Conservation (phyloP, 2,888 invertebrate genomes). For the Hofmannophila pseudospretella region DNA sequence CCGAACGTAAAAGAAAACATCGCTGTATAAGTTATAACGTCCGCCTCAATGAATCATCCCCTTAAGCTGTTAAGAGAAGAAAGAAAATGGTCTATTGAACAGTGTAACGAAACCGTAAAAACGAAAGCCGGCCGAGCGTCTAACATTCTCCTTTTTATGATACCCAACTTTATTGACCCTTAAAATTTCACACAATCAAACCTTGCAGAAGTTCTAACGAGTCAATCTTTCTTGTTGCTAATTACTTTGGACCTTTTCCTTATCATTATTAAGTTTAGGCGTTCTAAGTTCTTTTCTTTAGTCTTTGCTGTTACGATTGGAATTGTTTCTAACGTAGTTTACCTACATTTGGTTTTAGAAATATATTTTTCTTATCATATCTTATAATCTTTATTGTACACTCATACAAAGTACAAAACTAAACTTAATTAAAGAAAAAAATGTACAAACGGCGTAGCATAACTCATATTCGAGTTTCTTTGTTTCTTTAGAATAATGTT, state of each 20-base stretch:
- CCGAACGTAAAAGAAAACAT: too few species aligned
- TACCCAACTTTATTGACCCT: conserved; percentile 21
- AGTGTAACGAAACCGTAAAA: conserved; percentile 15
- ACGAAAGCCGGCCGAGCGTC: conserved; percentile 15
- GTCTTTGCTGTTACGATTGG: background rate
- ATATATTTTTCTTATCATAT: too few species aligned
- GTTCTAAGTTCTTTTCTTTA: conserved; percentile 10
- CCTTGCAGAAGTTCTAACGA: conserved; percentile 19
- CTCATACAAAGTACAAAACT: too few species aligned
- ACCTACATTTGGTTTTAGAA: too few species aligned
- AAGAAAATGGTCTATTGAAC: conserved; percentile 14
- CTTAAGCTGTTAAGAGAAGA: conserved; percentile 10
- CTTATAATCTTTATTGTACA: too few species aligned
- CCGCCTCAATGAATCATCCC: background rate
- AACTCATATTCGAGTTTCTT: too few species aligned
- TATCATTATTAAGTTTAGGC: conserved; percentile 20
- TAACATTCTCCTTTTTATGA: conserved; percentile 13
- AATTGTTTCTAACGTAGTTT: background rate
- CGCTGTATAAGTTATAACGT: too few species aligned
- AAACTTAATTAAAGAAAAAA: too few species aligned
- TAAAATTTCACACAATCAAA: conserved; percentile 26
- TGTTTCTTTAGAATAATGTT: too few species aligned
- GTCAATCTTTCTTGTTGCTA: conserved; percentile 21
- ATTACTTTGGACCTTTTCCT: conserved; percentile 22
- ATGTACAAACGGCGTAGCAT: too few species aligned